A percentile compares a stretch with the other conserved stretches of the same genome.
Evolutionary conservation across 2,113 vertebrate genomes (phyloP).

Genomic region (Prochilodus magdalenae): DNA sequence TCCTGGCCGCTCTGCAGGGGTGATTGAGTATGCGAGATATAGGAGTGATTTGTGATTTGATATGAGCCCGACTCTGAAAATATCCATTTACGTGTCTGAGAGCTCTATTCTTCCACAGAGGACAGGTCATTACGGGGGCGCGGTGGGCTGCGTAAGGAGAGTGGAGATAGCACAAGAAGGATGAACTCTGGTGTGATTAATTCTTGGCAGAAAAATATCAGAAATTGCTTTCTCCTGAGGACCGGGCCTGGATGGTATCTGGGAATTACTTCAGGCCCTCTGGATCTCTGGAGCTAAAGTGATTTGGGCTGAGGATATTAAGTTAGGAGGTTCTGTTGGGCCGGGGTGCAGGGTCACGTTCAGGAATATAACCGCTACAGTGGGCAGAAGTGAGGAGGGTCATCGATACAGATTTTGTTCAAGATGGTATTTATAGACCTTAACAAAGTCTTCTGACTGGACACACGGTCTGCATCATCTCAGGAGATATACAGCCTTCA

Average conservation of each 20-base stretch:
- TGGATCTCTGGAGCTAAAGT: slow-evolving; percentile 5
- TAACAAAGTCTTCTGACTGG: background rate
- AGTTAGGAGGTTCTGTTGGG: background rate
- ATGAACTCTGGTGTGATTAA: slow-evolving; percentile 13
- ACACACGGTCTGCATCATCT: too few species aligned
- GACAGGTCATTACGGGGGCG: slow-evolving; percentile 35
- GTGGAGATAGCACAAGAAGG: slow-evolving; percentile 9
- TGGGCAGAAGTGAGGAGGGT: background rate
- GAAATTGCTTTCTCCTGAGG: slow-evolving; percentile 5
- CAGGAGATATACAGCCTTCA: too few species aligned
- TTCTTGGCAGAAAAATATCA: slow-evolving; percentile 16
- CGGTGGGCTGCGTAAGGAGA: slow-evolving; percentile 18
- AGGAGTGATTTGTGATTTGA: background rate
- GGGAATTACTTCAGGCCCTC: background rate
- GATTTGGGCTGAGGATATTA: slow-evolving; percentile 22
- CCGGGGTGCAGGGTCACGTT: background rate
- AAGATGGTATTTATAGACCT: background rate
- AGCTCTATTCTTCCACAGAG: background rate
- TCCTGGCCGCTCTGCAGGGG: background rate
- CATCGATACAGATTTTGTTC: background rate
- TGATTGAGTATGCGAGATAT: background rate
- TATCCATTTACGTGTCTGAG: background rate
- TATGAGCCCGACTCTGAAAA: background rate
- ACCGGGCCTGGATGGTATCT: background rate
- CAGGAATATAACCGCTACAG: slow-evolving; percentile 7